A percentile compares a stretch with the other conserved stretches of the same genome.
Conservation (phyloP, 2,888 invertebrate species). For the Oscheius sp. region DNA sequence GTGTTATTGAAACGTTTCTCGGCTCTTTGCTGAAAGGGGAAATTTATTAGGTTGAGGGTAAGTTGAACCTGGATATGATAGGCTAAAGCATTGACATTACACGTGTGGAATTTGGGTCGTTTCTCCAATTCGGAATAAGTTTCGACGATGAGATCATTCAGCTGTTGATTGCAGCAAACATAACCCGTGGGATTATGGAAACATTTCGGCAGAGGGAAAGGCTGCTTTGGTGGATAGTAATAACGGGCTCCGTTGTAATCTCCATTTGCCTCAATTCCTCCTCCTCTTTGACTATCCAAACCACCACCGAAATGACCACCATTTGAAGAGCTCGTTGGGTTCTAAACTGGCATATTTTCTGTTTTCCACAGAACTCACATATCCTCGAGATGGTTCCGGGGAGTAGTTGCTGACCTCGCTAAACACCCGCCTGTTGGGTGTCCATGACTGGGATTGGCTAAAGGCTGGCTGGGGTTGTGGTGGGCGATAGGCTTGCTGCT, state of each 20-base stretch:
- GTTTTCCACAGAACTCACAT: not conserved
- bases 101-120: slow-evolving; percentile 49
- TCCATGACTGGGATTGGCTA: not conserved
- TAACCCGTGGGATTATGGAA: slow-evolving; percentile 66
- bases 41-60: not conserved
- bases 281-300: not conserved
- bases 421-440: not conserved
- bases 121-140: slow-evolving; percentile 49
- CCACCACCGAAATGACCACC: too few species aligned
- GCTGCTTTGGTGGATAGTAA: slow-evolving; percentile 32
- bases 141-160: slow-evolving; percentile 61
- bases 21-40: slow-evolving; percentile 31
- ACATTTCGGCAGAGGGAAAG: slow-evolving; percentile 62
- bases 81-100: slow-evolving; percentile 57
- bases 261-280: not conserved
- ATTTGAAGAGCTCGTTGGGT: too few species aligned
- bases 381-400: not conserved
- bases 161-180: slow-evolving; percentile 60
- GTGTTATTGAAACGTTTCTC: slow-evolving; percentile 53
- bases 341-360: not conserved
- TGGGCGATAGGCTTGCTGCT: not conserved
- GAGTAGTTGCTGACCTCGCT: slow-evolving; percentile 1
- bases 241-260: slow-evolving; percentile 19
- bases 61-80: slow-evolving; percentile 44
- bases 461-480: slow-evolving; percentile 6